Conservation (phyloP, 1,140 invertebrate genomes). For the Olivierus martensii region DNA sequence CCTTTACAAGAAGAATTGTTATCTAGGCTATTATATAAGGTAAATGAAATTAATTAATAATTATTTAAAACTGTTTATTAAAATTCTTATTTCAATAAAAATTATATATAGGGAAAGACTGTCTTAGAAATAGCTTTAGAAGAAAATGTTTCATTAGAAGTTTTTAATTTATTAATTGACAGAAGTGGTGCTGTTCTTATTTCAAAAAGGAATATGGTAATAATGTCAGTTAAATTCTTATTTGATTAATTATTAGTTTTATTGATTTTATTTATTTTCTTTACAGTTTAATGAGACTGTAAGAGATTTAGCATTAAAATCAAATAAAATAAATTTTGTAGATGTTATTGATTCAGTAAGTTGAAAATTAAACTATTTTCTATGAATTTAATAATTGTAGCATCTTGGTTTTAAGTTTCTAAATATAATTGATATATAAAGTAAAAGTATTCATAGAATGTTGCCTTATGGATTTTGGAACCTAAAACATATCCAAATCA, state of each 20-base stretch:
- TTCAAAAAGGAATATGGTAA: conserved; percentile 10
- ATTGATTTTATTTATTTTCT: not conserved
- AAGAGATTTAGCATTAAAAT: conserved; percentile 2
- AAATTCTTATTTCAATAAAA: not conserved
- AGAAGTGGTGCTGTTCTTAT: conserved; percentile 9
- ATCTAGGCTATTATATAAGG: conserved; percentile 8
- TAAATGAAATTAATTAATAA: not conserved
- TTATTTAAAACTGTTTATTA: not conserved
- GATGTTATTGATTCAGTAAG: conserved; percentile 5
- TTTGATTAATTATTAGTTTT: not conserved
- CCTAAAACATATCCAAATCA: not conserved
- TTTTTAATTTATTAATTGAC: conserved; percentile 8
- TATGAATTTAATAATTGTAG: no score
- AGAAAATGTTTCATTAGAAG: conserved; percentile 1
- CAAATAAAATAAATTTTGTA: not conserved
- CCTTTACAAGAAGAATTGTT: conserved; percentile 5
- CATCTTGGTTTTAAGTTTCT: no score
- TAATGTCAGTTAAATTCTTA: not conserved
- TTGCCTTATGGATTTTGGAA: conserved; percentile 1
- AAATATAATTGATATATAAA: no score
- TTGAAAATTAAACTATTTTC: not conserved
- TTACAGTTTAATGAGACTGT: conserved; percentile 8
- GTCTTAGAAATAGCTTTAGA: conserved; percentile 10
- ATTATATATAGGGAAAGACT: conserved; percentile 4
- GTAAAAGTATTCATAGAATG: not conserved